Evolutionary conservation across 2,797 vertebrate genomes (phyloP).

Genomic region (Tokudaia muenninki): DNA sequence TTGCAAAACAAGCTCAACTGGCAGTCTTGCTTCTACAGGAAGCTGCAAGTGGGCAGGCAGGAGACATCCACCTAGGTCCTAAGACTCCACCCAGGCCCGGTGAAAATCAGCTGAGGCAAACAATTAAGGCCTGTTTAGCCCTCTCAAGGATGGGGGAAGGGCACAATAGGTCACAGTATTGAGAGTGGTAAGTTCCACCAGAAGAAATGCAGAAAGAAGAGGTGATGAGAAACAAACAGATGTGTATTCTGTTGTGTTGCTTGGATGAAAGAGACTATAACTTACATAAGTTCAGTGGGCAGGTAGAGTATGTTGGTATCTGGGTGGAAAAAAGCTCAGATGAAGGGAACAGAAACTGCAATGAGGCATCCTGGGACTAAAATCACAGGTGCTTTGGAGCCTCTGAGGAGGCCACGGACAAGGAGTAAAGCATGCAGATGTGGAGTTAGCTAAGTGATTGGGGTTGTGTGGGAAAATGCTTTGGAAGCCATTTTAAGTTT

Average conservation of each 20-base stretch:
- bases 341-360: not conserved
- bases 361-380: rapidly evolving
- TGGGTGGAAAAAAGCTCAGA: not conserved
- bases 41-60: no score
- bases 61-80: no score
- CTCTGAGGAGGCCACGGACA: rapidly evolving
- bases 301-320: not conserved
- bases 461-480: rapidly evolving
- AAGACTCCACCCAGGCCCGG: no score
- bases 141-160: no score
- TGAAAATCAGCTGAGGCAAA: no score
- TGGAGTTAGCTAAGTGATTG: no score
- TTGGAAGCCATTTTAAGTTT: not conserved
- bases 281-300: not conserved
- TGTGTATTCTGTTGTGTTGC: not conserved
- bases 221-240: not conserved
- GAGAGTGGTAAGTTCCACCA: not conserved
- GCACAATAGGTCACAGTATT: not conserved
- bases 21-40: no score
- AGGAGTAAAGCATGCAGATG: no score
- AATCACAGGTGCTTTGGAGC: not conserved
- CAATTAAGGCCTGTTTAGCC: no score
- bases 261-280: not conserved
- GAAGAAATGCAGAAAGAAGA: not conserved
- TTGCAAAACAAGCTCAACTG: no score